Evolutionary conservation across 2,797 vertebrate genomes (phyloP), one percentile per base, ranked within the genome.

Genomic region (Sparidentex hasta): DNA sequence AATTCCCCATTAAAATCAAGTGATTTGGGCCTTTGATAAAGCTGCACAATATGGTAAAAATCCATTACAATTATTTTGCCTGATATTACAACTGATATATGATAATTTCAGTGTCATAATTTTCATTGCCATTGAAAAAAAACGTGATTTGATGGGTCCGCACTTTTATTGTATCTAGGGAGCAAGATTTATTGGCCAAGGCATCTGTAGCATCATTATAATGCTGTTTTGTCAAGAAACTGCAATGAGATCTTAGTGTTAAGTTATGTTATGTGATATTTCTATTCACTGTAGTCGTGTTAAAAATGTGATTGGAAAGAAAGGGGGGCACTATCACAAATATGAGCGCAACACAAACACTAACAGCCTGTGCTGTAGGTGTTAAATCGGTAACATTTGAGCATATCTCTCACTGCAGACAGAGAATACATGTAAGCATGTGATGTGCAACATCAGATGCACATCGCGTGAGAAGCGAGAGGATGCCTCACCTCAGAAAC

Each of bases 401-500:
- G 61, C 21, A 18, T 71, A 52, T 88, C 78, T 84, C 70, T 62
- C 76, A 38, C 63, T 38, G 70, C 80, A 90, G 78, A 87, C 77
- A 87, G 61, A 75, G 71, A 84, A 81, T 74, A 74, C 83, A 90
- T 79, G 66, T 83, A 43, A 83, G 73, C 89, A 87, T 92, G 88
- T 92, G 91, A 94, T 93, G 84, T 81, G 90, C 91, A 88, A 88
- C 89, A 92, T 94, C 90, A 92, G 92, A 93, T 91, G 87, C 91
- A 65, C 84, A 90, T 94, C 76, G 90, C 91, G 90, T 94, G 94
- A 93, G 93, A 94, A 93, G 74, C 87, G 69, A 88, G 90, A 94
- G 71, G 75, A 88, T 29, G 83, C 80, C 82, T 93, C 86, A 94
- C 93, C 93, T 94, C 93, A 94, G 88, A 94, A 95, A 95, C 93